Conservation (phyloP, 2,797 vertebrate genomes). For the Eleutherodactylus coqui region DNA sequence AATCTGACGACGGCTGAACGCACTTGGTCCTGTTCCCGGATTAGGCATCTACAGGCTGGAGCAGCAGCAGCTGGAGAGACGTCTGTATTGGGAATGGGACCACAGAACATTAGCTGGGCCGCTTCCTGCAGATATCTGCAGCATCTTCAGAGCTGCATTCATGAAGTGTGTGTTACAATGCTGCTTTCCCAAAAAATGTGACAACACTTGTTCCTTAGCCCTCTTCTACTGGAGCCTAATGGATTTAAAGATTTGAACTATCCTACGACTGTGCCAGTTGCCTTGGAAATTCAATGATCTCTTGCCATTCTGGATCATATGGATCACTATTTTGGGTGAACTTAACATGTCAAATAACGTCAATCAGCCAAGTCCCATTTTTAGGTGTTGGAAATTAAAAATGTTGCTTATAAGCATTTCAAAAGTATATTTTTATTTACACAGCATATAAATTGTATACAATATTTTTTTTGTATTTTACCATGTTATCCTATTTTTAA, state of each 20-base stretch:
- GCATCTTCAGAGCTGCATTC: constrained; percentile 77
- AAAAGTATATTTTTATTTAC: constrained; percentile 76
- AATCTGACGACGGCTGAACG: constrained; percentile 93
- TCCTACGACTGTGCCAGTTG: constrained; percentile 68
- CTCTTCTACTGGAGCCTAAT: constrained; percentile 66
- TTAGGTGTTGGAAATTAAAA: constrained; percentile 39
- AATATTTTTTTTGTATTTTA: constrained; percentile 76
- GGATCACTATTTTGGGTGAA: neutral
- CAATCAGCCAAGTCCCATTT: constrained; percentile 30
- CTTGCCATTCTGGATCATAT: constrained; percentile 38
- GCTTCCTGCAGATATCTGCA: constrained; percentile 77
- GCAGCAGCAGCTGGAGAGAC: constrained; percentile 69
- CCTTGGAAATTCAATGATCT: constrained; percentile 63
- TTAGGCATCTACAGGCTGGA: constrained; percentile 72
- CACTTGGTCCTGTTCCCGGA: constrained; percentile 61
- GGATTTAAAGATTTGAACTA: constrained; percentile 65
- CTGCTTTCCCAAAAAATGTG: constrained; percentile 76
- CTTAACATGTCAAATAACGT: neutral
- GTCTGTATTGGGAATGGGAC: constrained; percentile 75
- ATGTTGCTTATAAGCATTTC: constrained; percentile 68
- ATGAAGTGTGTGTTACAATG: constrained; percentile 78
- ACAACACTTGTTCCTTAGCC: constrained; percentile 67
- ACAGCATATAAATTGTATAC: constrained; percentile 68
- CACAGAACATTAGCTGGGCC: constrained; percentile 76
- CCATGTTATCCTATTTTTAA: constrained; percentile 73